Evolutionary conservation across 2,113 vertebrate species (phyloP).

Genomic region (Alectura lathami): DNA sequence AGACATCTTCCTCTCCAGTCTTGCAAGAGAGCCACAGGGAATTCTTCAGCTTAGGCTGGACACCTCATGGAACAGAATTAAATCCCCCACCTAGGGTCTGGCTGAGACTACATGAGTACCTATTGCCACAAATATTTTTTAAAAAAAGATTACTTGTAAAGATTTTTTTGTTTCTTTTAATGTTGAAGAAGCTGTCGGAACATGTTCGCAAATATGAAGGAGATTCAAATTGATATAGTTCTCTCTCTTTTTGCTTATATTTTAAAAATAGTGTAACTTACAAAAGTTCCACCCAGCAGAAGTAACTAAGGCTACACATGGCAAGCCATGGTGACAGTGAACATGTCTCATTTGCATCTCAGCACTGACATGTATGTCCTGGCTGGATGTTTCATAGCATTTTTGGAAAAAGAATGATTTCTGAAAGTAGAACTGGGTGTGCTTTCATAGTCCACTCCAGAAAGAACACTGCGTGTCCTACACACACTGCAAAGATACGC

Average conservation of each 20-base stretch:
- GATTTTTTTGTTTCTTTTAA: background rate
- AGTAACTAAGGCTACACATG: background rate
- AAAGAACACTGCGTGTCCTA: background rate
- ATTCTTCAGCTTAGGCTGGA: background rate
- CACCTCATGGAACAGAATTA: background rate
- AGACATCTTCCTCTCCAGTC: background rate
- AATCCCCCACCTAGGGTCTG: background rate
- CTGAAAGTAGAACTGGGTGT: conserved; percentile 6
- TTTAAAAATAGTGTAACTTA: background rate
- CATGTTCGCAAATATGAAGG: background rate
- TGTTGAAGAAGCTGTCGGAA: background rate
- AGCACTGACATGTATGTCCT: background rate
- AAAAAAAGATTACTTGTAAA: background rate
- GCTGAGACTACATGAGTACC: background rate
- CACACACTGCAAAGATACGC: background rate
- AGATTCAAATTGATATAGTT: background rate
- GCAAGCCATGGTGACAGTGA: background rate
- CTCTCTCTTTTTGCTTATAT: no score
- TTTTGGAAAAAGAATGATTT: conserved; percentile 31
- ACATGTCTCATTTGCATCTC: background rate
- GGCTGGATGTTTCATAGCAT: conserved; percentile 16
- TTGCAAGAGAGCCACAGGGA: background rate
- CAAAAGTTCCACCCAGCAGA: background rate
- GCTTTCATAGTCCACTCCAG: background rate
- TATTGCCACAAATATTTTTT: background rate